Evolutionary conservation across 2,888 invertebrate genomes (phyloP).

Genomic region (Standfussiana lucernea): DNA sequence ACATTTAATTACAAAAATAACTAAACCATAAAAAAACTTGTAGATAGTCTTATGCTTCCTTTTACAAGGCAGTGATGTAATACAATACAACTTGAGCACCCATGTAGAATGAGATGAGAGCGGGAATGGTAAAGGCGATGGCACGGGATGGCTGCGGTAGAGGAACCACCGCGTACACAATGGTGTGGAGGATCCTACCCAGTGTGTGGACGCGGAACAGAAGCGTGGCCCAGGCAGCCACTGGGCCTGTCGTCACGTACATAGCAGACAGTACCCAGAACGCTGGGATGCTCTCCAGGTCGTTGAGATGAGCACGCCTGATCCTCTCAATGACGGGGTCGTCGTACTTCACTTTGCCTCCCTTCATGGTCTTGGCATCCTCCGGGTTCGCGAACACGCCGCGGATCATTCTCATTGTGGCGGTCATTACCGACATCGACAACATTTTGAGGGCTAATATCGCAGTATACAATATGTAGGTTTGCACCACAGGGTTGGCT

Average conservation of each 20-base stretch:
- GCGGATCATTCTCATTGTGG: slow-evolving; percentile 71
- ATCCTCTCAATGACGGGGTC: slow-evolving; percentile 81
- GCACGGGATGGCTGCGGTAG: slow-evolving; percentile 90
- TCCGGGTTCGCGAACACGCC: slow-evolving; percentile 83
- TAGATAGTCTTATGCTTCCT: slow-evolving; percentile 7
- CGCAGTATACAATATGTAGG: slow-evolving; percentile 83
- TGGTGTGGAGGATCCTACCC: slow-evolving; percentile 91
- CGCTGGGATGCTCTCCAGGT: slow-evolving; percentile 93
- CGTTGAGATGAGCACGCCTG: slow-evolving; percentile 92
- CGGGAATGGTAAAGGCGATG: slow-evolving; percentile 78
- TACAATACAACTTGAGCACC: slow-evolving; percentile 78
- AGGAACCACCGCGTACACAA: slow-evolving; percentile 92
- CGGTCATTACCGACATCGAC: slow-evolving; percentile 75
- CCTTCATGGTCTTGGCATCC: slow-evolving; percentile 75
- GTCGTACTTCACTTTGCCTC: slow-evolving; percentile 81
- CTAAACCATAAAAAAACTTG: slow-evolving; percentile 10
- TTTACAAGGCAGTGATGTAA: slow-evolving; percentile 74
- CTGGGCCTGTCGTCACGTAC: slow-evolving; percentile 91
- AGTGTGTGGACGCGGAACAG: slow-evolving; percentile 89
- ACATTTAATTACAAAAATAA: slow-evolving; percentile 7
- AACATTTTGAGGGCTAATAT: slow-evolving; percentile 82
- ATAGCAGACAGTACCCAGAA: slow-evolving; percentile 91
- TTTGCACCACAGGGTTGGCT: slow-evolving; percentile 77
- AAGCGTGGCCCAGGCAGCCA: slow-evolving; percentile 77
- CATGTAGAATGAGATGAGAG: slow-evolving; percentile 81